Evolutionary conservation across 2,113 vertebrate species (phyloP).

Genomic region (Apteryx owenii): DNA sequence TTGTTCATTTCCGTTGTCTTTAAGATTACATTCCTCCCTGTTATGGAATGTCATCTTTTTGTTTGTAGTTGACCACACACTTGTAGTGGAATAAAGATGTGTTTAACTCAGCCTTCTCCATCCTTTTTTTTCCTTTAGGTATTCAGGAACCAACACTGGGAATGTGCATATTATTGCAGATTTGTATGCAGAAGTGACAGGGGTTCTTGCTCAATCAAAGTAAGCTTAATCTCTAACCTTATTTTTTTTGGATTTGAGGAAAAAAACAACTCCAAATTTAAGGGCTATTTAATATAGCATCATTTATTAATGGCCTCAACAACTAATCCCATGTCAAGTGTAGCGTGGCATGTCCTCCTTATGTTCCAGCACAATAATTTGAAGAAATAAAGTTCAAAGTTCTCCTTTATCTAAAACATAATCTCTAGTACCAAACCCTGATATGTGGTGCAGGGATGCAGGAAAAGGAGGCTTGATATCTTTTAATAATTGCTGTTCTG

Average conservation of each 20-base stretch:
- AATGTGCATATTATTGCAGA: conserved; percentile 99
- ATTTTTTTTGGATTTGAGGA: not conserved
- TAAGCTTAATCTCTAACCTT: conserved; percentile 68
- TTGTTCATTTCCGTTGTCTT: not conserved
- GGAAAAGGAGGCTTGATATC: not conserved
- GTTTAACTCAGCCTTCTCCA: not conserved
- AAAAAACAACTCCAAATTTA: not conserved
- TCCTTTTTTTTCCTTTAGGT: conserved; percentile 74
- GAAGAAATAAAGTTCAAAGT: not conserved
- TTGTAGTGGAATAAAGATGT: not conserved
- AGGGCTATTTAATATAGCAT: not conserved
- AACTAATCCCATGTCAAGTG: not conserved
- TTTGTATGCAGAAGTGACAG: conserved; percentile 97
- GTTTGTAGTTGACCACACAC: not conserved
- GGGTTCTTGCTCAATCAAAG: conserved; percentile 97
- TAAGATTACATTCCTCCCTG: not conserved
- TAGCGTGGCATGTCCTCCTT: not conserved
- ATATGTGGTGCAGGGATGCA: not conserved
- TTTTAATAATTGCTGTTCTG: not conserved
- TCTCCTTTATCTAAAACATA: not conserved
- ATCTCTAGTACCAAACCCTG: not conserved
- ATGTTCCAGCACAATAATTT: not conserved
- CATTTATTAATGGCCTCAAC: not conserved
- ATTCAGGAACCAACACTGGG: conserved; percentile 98
- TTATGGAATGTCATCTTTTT: not conserved